These are phyloP conservation scores for Galagoides demidoff DNA, from an alignment of 2,797 vertebrate genomes.

Conservation along the genomic window DNA sequence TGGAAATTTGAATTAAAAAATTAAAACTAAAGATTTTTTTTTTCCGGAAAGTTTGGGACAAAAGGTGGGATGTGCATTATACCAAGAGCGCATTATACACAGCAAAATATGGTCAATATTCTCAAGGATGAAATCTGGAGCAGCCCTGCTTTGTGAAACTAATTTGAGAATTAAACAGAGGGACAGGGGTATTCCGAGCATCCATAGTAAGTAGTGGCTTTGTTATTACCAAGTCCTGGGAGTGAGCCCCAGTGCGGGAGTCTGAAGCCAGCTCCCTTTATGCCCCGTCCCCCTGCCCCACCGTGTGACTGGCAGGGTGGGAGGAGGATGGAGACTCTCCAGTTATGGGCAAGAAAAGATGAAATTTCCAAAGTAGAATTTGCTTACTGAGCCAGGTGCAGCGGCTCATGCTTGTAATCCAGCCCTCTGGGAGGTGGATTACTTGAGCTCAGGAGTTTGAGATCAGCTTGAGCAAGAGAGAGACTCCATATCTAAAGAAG, in stretches of 20 bases:
- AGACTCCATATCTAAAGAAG: no score
- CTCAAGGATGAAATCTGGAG: fast-evolving
- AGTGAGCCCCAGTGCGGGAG: background rate
- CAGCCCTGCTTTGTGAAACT: background rate
- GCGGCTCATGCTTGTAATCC: no score
- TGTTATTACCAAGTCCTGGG: background rate
- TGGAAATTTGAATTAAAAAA: no score
- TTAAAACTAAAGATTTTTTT: no score
- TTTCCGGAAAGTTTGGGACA: no score
- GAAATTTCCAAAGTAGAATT: background rate
- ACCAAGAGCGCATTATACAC: no score
- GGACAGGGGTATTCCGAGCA: no score
- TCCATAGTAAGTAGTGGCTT: background rate
- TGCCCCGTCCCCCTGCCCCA: fast-evolving
- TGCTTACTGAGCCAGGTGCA: background rate
- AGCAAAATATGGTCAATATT: no score
- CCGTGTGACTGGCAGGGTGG: fast-evolving
- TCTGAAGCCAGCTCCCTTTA: background rate
- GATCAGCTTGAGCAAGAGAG: no score
- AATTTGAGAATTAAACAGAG: background rate
- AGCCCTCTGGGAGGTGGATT: no score
- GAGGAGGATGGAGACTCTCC: background rate
- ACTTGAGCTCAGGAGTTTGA: no score
- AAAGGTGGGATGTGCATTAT: no score
- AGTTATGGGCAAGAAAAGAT: background rate